A percentile compares a stretch with the other conserved stretches of the same genome.
phyloP scores from a whole-genome alignment of 2,113 vertebrate species.

The Galbula dea region DNA sequence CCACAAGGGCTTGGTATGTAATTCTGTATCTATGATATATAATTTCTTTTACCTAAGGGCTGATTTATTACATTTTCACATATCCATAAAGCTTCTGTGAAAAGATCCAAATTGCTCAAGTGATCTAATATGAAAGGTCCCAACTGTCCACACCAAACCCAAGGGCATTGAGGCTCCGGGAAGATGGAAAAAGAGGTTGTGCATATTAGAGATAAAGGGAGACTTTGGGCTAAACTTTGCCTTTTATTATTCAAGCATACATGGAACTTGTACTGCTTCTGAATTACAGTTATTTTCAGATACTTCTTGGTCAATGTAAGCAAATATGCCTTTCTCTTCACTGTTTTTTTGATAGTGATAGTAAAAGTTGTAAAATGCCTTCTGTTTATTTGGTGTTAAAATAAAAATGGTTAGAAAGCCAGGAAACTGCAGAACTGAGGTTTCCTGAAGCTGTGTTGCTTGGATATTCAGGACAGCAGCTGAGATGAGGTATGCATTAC shows the following conservation, averaged over 20 bases:
- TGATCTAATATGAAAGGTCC: not conserved
- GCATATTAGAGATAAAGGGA: not conserved
- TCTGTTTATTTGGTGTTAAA: not conserved
- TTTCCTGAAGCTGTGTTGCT: not conserved
- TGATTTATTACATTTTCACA: not conserved
- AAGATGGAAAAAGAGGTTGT: not conserved
- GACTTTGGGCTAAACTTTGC: not conserved
- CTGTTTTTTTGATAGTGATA: not conserved
- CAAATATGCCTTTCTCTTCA: not conserved
- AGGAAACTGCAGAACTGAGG: not conserved
- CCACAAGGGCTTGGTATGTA: conserved; percentile 76
- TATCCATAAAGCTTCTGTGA: accelerated
- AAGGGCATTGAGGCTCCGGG: not conserved
- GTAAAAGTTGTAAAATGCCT: not conserved
- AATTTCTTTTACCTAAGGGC: not conserved
- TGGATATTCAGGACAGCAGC: not conserved
- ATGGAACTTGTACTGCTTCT: not conserved
- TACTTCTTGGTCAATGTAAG: not conserved
- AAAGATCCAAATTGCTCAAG: not conserved
- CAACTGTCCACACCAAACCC: not conserved
- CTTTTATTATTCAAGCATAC: not conserved
- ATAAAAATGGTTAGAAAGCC: not conserved
- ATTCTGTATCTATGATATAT: too few relatives aligned
- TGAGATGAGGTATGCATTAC: not conserved
- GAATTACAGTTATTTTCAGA: not conserved